Evolutionary conservation across 1,140 invertebrate genomes (phyloP).

Genomic region (Branchinecta lynchi): DNA sequence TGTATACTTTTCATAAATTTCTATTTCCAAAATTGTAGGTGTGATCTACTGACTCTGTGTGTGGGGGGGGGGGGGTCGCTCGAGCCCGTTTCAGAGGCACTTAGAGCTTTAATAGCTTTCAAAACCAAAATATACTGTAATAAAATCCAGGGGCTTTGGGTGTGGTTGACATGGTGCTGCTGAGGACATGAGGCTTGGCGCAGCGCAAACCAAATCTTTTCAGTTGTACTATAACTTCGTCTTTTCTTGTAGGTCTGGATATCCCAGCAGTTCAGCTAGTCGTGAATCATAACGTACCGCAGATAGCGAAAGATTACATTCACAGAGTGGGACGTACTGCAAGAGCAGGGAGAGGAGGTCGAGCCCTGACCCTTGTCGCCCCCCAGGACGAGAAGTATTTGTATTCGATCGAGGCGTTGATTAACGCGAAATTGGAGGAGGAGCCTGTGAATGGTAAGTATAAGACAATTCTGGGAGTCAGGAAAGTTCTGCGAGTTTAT

Average conservation of each 20-base stretch:
- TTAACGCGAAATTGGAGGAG: constrained; percentile 70
- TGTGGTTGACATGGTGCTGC: too few species aligned
- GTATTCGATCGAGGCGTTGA: constrained; percentile 65
- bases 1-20: too few species aligned
- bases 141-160: too few species aligned
- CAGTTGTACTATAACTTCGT: constrained; percentile 12
- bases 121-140: too few species aligned
- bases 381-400: constrained; percentile 77
- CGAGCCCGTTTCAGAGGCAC: too few species aligned
- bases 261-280: constrained; percentile 80
- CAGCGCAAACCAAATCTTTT: neutral
- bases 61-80: too few species aligned
- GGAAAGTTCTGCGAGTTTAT: too few species aligned
- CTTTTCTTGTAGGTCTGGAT: constrained; percentile 40
- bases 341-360: constrained; percentile 67
- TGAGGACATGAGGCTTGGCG: too few species aligned
- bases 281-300: constrained; percentile 83
- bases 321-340: constrained; percentile 94
- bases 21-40: too few species aligned
- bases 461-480: constrained; percentile 13
- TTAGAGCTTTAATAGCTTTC: too few species aligned
- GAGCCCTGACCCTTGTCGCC: constrained; percentile 76
- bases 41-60: too few species aligned
- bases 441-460: constrained; percentile 61
- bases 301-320: constrained; percentile 80